phyloP scores from a whole-genome alignment of 2,113 vertebrate genomes.

The Megalops atlanticus region DNA sequence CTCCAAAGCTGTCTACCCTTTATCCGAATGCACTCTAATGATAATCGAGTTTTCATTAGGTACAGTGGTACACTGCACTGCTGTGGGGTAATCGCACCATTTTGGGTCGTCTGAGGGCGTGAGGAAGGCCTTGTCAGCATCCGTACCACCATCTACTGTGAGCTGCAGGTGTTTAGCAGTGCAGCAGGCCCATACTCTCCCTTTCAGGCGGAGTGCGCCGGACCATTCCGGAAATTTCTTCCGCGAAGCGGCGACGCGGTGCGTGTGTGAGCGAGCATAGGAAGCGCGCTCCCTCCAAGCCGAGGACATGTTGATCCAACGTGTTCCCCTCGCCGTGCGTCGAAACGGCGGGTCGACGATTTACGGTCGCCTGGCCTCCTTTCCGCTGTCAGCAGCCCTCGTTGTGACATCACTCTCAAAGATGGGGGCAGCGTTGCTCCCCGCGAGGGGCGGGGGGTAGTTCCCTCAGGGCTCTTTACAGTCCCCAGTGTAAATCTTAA shows the following conservation, averaged over 20 bases:
- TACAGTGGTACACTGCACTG: too few species aligned
- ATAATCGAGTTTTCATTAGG: too few species aligned
- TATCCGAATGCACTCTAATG: too few species aligned
- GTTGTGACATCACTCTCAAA: neutral
- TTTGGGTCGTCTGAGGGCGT: neutral
- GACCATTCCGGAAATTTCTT: neutral
- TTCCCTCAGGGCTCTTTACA: conserved; percentile 61
- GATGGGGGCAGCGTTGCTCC: too few species aligned
- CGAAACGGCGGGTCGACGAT: too few species aligned
- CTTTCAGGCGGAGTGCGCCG: neutral
- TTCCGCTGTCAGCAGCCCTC: neutral
- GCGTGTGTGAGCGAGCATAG: neutral
- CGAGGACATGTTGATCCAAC: neutral
- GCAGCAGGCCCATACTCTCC: too few species aligned
- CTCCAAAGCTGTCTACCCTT: too few species aligned
- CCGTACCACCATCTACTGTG: neutral
- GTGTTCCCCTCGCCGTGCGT: neutral
- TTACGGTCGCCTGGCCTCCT: neutral
- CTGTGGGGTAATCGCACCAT: too few species aligned
- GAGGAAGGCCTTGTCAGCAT: neutral
- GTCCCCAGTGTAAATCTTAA: conserved; percentile 61
- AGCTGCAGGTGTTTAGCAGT: too few species aligned
- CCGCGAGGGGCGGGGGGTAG: too few species aligned
- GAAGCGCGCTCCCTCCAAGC: neutral
- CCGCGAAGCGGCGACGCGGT: neutral